A percentile compares a stretch with the other conserved stretches of the same genome.
Conservation (phyloP, 2,797 vertebrate species). For the Ibycter americanus region DNA sequence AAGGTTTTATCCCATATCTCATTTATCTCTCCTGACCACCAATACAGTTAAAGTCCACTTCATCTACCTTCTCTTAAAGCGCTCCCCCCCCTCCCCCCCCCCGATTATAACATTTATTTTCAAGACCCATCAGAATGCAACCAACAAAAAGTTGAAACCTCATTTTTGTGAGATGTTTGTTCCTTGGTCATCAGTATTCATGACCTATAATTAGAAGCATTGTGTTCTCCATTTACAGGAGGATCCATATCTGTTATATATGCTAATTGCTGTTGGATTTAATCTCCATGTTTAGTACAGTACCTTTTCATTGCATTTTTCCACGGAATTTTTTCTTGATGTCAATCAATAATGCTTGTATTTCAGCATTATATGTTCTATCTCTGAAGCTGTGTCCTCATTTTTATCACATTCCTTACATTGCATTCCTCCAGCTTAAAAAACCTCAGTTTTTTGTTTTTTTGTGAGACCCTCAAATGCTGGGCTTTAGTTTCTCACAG, state of each 20-base stretch:
- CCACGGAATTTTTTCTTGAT: neutral
- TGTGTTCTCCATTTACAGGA: neutral
- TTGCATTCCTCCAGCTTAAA: neutral
- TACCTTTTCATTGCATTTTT: neutral
- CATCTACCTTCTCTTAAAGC: neutral
- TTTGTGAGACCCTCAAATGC: neutral
- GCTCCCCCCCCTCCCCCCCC: too few relatives aligned
- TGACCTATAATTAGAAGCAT: neutral
- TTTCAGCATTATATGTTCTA: neutral
- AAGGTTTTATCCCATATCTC: neutral
- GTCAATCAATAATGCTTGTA: neutral
- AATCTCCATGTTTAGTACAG: neutral
- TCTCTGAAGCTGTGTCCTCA: neutral
- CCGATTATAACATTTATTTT: neutral
- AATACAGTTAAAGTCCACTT: neutral
- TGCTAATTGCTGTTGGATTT: neutral
- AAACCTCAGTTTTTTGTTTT: accelerated
- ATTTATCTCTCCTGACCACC: neutral
- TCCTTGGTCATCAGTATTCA: neutral
- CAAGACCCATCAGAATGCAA: neutral
- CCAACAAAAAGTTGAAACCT: neutral
- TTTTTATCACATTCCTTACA: neutral
- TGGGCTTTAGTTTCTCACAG: neutral
- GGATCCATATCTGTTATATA: neutral
- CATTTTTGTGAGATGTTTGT: neutral